Percentiles rank a stretch among this genome's conserved stretches.
Evolutionary conservation across 2,113 vertebrate genomes (phyloP).

Genomic region (Empidonax traillii): DNA sequence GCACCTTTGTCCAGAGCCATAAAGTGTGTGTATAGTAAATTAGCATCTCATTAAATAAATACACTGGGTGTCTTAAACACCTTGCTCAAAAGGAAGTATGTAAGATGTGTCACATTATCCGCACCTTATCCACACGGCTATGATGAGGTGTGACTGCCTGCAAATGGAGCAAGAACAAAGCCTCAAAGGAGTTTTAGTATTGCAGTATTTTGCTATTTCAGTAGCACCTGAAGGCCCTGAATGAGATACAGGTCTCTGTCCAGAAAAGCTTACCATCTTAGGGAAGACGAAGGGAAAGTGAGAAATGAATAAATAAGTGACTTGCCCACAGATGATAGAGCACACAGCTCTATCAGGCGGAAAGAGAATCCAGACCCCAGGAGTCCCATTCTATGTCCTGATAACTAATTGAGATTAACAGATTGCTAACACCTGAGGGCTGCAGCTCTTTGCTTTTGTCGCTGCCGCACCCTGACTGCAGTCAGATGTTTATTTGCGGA

Average conservation of each 20-base stretch:
- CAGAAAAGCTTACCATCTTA: not conserved
- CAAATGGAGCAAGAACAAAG: not conserved
- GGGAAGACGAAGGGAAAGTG: not conserved
- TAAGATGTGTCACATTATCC: not conserved
- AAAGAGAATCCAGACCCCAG: not conserved
- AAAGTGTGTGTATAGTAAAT: not conserved
- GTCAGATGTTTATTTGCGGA: not conserved
- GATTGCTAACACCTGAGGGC: not conserved
- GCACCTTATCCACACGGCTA: not conserved
- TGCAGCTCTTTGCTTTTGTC: not conserved
- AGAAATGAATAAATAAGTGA: not conserved
- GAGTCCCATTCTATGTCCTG: not conserved
- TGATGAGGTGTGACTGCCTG: not conserved
- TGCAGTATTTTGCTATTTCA: not conserved
- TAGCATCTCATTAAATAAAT: constrained; percentile 4
- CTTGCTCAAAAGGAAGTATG: not conserved
- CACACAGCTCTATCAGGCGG: not conserved
- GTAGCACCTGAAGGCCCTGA: not conserved
- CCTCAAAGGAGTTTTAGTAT: not conserved
- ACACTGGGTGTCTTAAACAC: not conserved
- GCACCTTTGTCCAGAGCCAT: not conserved
- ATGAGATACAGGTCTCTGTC: not conserved
- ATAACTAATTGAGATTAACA: not conserved
- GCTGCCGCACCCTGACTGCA: not conserved
- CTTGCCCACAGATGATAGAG: not conserved